Conservation (phyloP, 2,113 vertebrate species). For the Colossoma macropomum region DNA sequence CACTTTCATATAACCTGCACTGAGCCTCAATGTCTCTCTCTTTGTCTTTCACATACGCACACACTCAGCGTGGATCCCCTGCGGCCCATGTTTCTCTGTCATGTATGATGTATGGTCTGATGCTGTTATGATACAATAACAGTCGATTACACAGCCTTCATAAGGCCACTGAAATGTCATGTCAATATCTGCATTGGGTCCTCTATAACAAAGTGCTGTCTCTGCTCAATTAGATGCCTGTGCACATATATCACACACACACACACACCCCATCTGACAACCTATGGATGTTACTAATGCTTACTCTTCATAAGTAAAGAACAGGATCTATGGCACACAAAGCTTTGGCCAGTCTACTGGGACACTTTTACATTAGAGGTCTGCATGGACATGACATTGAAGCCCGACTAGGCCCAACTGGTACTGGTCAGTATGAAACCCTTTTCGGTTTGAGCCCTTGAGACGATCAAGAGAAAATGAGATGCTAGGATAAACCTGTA, state of each 20-base stretch:
- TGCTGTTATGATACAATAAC: slow-evolving; percentile 72
- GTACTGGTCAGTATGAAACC: too few relatives aligned
- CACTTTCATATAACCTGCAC: slow-evolving; percentile 7
- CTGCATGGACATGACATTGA: too few relatives aligned
- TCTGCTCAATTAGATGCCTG: slow-evolving; percentile 70
- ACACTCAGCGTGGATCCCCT: not conserved
- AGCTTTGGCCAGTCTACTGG: too few relatives aligned
- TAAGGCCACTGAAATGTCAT: slow-evolving; percentile 81
- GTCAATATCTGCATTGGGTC: slow-evolving; percentile 68
- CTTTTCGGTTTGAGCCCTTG: too few relatives aligned
- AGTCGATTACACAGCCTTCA: slow-evolving; percentile 75
- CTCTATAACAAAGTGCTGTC: slow-evolving; percentile 72
- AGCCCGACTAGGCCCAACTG: too few relatives aligned
- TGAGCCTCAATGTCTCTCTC: not conserved
- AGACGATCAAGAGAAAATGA: too few relatives aligned
- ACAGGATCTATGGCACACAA: too few relatives aligned
- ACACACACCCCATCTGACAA: not conserved
- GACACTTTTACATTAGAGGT: too few relatives aligned
- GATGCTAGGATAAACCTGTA: too few relatives aligned
- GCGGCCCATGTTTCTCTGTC: slow-evolving; percentile 46
- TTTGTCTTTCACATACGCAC: not conserved
- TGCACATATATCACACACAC: slow-evolving; percentile 63
- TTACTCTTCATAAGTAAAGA: not conserved
- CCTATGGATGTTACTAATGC: not conserved
- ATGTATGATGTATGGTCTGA: slow-evolving; percentile 70